Percentiles rank a stretch among this genome's conserved stretches.
Conservation (phyloP, 2,113 vertebrate species). For the Pteropus alecto region DNA sequence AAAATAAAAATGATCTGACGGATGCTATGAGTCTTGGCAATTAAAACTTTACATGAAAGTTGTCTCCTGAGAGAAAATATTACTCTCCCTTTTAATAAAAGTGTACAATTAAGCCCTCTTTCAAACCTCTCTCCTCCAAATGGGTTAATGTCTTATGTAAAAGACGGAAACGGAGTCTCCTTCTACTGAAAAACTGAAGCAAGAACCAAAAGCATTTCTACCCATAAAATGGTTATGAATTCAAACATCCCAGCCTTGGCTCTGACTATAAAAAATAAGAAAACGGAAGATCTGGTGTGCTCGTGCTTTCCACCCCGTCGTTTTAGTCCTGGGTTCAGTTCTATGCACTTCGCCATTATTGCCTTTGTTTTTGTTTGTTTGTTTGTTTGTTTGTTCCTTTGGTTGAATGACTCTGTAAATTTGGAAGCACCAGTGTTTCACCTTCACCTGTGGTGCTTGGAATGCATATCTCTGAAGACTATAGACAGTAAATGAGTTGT, state of each 20-base stretch:
- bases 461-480: neutral
- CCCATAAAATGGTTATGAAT: neutral
- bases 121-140: neutral
- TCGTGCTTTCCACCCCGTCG: neutral
- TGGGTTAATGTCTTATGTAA: neutral
- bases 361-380: neutral
- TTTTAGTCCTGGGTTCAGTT: neutral
- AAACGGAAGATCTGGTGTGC: neutral
- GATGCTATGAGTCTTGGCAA: neutral
- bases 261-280: neutral
- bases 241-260: neutral
- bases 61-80: slow-evolving; percentile 18
- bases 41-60: slow-evolving; percentile 19
- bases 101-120: neutral
- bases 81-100: slow-evolving; percentile 43
- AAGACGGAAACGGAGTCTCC: neutral
- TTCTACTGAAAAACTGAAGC: neutral
- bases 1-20: neutral
- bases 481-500: neutral
- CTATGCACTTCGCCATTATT: no score
- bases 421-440: neutral
- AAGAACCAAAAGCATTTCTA: neutral
- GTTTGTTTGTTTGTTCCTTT: neutral
- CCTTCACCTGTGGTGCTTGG: neutral
- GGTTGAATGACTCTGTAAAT: neutral